These are phyloP conservation scores for Mirounga angustirostris DNA, from an alignment of 2,113 vertebrate genomes.

Conservation along the genomic window DNA sequence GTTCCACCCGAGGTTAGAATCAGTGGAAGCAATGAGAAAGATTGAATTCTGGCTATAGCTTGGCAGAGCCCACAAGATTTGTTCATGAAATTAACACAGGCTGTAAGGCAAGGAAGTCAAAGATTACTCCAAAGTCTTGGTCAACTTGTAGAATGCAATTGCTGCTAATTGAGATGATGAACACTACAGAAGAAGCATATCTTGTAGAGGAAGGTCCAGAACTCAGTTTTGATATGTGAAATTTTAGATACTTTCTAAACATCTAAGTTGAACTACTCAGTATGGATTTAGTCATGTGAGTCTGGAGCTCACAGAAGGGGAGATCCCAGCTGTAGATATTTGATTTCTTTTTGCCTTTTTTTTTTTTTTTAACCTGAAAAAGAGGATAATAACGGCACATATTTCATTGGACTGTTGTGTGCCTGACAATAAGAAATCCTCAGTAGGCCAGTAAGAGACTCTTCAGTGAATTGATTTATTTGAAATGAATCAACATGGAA, in stretches of 20 bases:
- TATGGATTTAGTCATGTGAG: neutral
- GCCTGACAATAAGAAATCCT: constrained; percentile 30
- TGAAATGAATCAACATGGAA: constrained; percentile 69
- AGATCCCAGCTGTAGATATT: neutral
- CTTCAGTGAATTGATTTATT: constrained; percentile 58
- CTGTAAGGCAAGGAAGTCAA: neutral
- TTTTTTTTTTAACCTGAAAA: neutral
- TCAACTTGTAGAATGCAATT: neutral
- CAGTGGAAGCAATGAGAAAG: neutral
- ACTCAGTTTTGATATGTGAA: neutral
- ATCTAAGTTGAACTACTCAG: neutral
- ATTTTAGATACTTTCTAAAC: neutral
- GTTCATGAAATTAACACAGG: neutral
- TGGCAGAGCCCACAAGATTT: neutral
- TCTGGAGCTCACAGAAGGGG: neutral
- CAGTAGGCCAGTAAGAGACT: neutral
- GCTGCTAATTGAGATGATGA: neutral
- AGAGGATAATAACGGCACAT: neutral
- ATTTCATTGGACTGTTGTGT: neutral
- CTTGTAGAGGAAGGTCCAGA: neutral
- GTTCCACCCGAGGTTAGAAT: neutral
- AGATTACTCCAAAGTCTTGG: neutral
- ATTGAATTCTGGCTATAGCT: neutral
- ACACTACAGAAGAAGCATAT: neutral
- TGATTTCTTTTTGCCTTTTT: neutral